Base-by-base conservation (phyloP, 2,113 vertebrate genomes). In the Anser cygnoides region DNA sequence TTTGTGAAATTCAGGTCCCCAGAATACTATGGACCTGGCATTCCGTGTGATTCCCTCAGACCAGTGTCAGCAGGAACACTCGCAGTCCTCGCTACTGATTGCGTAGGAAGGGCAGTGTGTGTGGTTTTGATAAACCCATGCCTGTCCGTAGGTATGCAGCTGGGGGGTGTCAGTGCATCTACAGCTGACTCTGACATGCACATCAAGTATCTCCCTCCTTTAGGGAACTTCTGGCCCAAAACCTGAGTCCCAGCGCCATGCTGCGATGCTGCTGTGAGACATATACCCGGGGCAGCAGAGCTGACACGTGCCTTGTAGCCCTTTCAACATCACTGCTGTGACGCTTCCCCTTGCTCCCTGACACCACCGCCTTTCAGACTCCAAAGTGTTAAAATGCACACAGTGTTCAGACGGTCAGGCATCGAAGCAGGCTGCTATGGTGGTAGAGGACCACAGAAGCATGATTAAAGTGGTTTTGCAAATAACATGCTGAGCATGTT, bases 51-150 rank as follows among this genome's bases (percentile, higher is more conserved):
- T 41, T 63, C 67, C 10, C 67, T 71, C 58, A 73, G 67, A 2
- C 70, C 20, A 8, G 4, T 1, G 1, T 6, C 25, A 59, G 79
- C 0, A 39, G 84, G 72, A 46, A 8, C 2, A 20, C 1, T 29
- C 0, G 1, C 2, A 39, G 43, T 1, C 46, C 33, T 58, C 28
- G 44, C 67, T 41, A 16, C 55, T 28, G 41, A 13, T 2, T 2
- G 26, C 67, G 29, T 0, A 4, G 80, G 35, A 26, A 33, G 55
- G n/a, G 68, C 33, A 35, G 5, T 0, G 13, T 31, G 3, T 1
- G 58, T 23, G 66, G 14, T 7, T 77, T 26, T 4, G 3, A 16
- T 25, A 55, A 3, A 11, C 21, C 57, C 16, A 5, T 28, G 41
- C 46, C 61, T 37, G 44, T 3, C 62, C 57, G 18, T 4, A 55